Percentiles rank a stretch among this genome's conserved stretches.
phyloP scores from a whole-genome alignment of 2,888 invertebrate species.

The Schizaphis graminum region DNA sequence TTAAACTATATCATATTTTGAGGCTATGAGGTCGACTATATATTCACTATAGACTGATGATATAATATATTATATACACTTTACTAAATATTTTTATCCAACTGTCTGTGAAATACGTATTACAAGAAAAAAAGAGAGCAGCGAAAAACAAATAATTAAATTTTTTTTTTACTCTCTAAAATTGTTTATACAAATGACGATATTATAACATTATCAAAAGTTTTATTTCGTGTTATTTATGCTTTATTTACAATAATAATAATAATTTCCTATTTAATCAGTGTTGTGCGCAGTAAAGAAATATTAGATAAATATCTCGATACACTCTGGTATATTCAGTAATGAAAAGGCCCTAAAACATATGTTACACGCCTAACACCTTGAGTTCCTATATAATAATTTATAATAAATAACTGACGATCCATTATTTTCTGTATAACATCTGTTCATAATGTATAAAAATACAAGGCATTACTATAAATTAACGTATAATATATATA shows the following conservation, averaged over 20 bases:
- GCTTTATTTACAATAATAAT: neutral
- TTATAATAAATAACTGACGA: neutral
- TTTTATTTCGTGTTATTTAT: neutral
- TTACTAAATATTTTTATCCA: neutral
- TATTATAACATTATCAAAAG: neutral
- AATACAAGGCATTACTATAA: neutral
- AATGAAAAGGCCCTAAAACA: constrained; percentile 1
- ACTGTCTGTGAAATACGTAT: neutral
- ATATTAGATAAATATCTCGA: neutral
- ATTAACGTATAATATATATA: neutral
- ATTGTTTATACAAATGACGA: neutral
- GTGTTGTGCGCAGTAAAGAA: neutral
- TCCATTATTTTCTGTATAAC: constrained; percentile 25
- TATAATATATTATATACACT: neutral
- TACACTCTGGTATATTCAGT: neutral
- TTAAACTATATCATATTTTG: neutral
- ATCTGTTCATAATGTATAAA: constrained; percentile 18
- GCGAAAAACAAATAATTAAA: neutral
- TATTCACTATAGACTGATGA: neutral
- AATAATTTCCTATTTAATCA: neutral
- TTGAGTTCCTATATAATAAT: neutral
- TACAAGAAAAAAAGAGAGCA: neutral
- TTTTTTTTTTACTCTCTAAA: neutral
- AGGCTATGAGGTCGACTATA: neutral
- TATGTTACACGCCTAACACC: constrained; percentile 15